These are phyloP conservation scores for Podiceps cristatus DNA, from an alignment of 2,113 vertebrate genomes.

Conservation along the genomic window DNA sequence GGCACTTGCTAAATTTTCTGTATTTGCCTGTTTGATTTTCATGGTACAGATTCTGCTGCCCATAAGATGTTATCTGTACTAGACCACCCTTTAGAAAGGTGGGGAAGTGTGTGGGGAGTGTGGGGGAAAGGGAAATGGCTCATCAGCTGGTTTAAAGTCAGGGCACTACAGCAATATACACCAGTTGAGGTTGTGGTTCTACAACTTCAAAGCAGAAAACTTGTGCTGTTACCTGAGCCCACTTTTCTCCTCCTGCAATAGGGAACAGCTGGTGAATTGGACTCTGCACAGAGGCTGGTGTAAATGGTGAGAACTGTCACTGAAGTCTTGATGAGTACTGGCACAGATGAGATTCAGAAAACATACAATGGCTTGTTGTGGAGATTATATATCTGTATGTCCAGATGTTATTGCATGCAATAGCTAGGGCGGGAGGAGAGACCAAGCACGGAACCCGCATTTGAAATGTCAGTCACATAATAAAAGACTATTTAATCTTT, in stretches of 20 bases:
- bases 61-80: neutral
- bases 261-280: neutral
- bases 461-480: neutral
- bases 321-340: neutral
- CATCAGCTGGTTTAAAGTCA: neutral
- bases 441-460: neutral
- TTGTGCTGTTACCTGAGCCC: neutral
- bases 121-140: neutral
- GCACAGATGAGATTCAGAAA: neutral
- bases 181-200: neutral
- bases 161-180: neutral
- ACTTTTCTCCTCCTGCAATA: neutral
- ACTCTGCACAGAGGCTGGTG: neutral
- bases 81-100: neutral
- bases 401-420: neutral
- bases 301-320: neutral
- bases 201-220: neutral
- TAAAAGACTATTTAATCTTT: neutral
- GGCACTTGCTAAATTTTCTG: neutral
- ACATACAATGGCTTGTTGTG: neutral
- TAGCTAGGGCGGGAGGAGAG: neutral
- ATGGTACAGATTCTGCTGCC: neutral
- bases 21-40: neutral
- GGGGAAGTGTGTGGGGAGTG: neutral
- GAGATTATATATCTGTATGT: neutral